Evolutionary conservation across 1,140 invertebrate genomes (phyloP).

Genomic region (Drosophila tsacasi): DNA sequence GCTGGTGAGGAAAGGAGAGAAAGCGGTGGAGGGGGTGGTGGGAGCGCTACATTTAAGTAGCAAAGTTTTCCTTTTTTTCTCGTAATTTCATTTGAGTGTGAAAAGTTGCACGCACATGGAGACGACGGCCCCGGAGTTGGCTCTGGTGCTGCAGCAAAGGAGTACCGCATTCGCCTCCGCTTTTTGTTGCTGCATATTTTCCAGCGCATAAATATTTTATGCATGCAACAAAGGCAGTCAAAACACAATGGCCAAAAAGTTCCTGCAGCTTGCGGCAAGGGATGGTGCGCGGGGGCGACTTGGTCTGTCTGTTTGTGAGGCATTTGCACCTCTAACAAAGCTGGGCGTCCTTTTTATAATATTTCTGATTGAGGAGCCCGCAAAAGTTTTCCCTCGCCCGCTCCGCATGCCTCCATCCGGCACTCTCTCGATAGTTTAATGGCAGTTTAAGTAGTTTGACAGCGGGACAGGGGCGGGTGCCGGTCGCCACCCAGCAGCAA

Average conservation of each 20-base stretch:
- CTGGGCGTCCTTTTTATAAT: slow-evolving; percentile 70
- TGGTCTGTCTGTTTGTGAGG: slow-evolving; percentile 47
- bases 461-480: slow-evolving; percentile 20
- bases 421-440: slow-evolving; percentile 77
- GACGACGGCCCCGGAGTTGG: slow-evolving; percentile 5
- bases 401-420: slow-evolving; percentile 5
- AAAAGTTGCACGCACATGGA: slow-evolving; percentile 78
- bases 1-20: slow-evolving; percentile 26
- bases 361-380: slow-evolving; percentile 54
- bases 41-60: slow-evolving; percentile 78
- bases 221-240: slow-evolving; percentile 79
- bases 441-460: slow-evolving; percentile 84
- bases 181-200: slow-evolving; percentile 77
- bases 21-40: background rate
- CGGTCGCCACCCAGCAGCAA: slow-evolving; percentile 18
- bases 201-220: slow-evolving; percentile 80
- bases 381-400: slow-evolving; percentile 13
- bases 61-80: slow-evolving; percentile 61
- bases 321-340: slow-evolving; percentile 79
- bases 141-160: slow-evolving; percentile 4
- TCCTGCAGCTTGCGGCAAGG: slow-evolving; percentile 12
- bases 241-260: slow-evolving; percentile 66
- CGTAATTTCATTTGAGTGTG: slow-evolving; percentile 81
- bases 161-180: slow-evolving; percentile 14
- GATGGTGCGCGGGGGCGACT: slow-evolving; percentile 6